Conservation (phyloP, 2,797 vertebrate species). For the Muscicapa striata region DNA sequence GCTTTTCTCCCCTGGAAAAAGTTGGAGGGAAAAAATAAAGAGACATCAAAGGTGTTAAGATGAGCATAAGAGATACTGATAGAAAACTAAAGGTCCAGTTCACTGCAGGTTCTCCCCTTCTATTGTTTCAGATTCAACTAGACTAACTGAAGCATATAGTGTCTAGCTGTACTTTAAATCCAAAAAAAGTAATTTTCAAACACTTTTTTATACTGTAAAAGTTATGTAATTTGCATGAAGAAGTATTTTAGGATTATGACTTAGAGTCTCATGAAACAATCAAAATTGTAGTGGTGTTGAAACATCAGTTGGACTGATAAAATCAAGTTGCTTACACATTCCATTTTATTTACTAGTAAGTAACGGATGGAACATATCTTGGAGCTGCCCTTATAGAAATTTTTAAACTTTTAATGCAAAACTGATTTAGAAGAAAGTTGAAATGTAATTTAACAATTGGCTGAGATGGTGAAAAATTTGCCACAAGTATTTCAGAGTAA, state of each 20-base stretch:
- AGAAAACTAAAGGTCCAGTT: neutral
- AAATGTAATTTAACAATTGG: neutral
- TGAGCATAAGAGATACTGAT: neutral
- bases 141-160: neutral
- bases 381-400: neutral
- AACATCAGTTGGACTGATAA: conserved; percentile 30
- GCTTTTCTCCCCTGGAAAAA: neutral
- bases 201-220: neutral
- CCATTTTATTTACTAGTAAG: conserved; percentile 2
- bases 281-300: neutral
- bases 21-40: neutral
- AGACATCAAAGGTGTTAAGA: neutral
- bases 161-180: neutral
- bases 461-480: neutral
- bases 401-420: neutral
- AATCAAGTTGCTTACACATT: neutral
- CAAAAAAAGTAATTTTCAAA: neutral
- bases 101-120: accelerated
- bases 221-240: neutral
- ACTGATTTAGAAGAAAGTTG: neutral
- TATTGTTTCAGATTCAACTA: neutral
- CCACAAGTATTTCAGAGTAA: neutral
- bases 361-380: conserved; percentile 19
- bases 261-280: neutral
- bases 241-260: neutral